Conservation (phyloP, 37 sponge, comb jelly and placozoan genomes). For the Crambe crambe region DNA sequence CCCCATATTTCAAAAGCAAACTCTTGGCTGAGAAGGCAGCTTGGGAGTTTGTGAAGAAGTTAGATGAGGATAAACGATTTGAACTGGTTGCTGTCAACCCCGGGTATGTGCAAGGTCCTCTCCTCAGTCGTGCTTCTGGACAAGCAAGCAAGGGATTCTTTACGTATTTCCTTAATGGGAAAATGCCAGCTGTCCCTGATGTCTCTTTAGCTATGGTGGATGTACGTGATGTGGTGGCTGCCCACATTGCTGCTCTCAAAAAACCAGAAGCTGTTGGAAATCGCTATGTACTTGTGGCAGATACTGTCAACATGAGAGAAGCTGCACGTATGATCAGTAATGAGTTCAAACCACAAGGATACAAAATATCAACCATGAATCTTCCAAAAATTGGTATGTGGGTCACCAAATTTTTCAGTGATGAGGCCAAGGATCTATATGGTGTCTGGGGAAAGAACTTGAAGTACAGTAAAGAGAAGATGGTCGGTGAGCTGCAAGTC, state of each 20-base stretch:
- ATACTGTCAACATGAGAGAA: conserved; percentile 39
- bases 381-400: conserved; percentile 59
- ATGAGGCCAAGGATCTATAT: conserved; percentile 23
- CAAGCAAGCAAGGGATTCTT: conserved; percentile 25
- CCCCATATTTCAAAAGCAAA: conserved; percentile 84
- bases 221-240: conserved; percentile 90
- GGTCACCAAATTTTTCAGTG: conserved; percentile 47
- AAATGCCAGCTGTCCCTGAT: conserved; percentile 62
- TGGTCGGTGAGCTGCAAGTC: conserved; percentile 72
- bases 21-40: conserved; percentile 81
- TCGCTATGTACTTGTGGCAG: conserved; percentile 33
- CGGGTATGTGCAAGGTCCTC: conserved; percentile 73
- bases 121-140: conserved; percentile 52
- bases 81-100: conserved; percentile 87
- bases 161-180: conserved; percentile 33
- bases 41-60: conserved; percentile 75
- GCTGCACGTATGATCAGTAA: conserved; percentile 45
- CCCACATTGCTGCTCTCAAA: conserved; percentile 83
- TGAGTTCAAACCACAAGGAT: conserved; percentile 83
- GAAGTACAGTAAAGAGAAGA: conserved; percentile 47
- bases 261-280: conserved; percentile 72
- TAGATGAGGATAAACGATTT: conserved; percentile 67
- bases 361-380: conserved; percentile 33
- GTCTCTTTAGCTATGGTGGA: conserved; percentile 62
- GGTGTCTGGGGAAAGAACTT: conserved; percentile 31